Evolutionary conservation across 1,140 invertebrate species (phyloP).

Genomic region (Helicorthomorpha holstii): DNA sequence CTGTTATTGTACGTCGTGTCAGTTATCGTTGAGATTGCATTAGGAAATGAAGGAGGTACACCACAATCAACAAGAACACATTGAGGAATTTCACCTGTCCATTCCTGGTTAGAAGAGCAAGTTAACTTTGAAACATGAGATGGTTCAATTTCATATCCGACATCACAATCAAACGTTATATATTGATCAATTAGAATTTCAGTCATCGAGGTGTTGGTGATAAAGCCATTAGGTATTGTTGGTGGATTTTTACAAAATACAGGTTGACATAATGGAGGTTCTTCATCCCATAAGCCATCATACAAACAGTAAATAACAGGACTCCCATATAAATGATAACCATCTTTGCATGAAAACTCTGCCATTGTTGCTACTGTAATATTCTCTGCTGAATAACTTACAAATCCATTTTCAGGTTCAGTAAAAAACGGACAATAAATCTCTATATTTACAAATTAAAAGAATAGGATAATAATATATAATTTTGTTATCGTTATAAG

Average conservation of each 20-base stretch:
- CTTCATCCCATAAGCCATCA: constrained; percentile 25
- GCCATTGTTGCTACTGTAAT: background rate
- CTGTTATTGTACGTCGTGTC: constrained; percentile 13
- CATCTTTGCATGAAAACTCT: constrained; percentile 23
- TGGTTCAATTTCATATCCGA: constrained; percentile 14
- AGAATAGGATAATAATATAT: background rate
- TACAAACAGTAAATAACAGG: constrained; percentile 24
- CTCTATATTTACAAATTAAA: background rate
- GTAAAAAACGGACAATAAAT: constrained; percentile 11
- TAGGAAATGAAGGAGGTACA: constrained; percentile 16
- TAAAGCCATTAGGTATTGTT: constrained; percentile 9
- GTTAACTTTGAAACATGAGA: background rate
- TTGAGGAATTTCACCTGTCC: constrained; percentile 10
- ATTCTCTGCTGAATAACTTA: constrained; percentile 22
- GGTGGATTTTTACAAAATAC: constrained; percentile 14
- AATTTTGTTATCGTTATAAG: background rate
- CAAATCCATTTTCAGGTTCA: constrained; percentile 6
- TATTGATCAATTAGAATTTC: background rate
- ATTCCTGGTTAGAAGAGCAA: constrained; percentile 10
- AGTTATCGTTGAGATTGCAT: constrained; percentile 13
- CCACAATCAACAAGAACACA: constrained; percentile 24
- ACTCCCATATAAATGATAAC: constrained; percentile 26
- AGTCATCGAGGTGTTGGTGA: background rate
- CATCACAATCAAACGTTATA: constrained; percentile 9
- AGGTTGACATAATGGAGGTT: constrained; percentile 13